Base-by-base conservation (phyloP, 1,140 invertebrate species). In the Stenopsyche tienmushanensis region DNA sequence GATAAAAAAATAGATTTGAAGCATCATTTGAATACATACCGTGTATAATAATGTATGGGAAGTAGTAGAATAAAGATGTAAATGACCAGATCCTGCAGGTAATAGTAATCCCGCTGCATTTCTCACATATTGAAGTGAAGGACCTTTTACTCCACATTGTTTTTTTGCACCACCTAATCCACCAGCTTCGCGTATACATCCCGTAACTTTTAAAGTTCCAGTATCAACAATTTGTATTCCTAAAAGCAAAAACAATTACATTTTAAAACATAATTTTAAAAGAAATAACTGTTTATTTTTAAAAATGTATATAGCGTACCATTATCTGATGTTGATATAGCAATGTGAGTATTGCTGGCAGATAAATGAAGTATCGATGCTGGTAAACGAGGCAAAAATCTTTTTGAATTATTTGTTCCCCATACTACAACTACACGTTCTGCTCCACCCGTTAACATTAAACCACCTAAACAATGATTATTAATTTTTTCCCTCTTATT, bases 341-440 rank as follows among this genome's bases (percentile, higher is more conserved):
- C 78, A 58, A 79, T 68, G 66, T 79, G 73, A 9, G 71, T 70
- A 54, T 73, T 75, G 54, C 74, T 77, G 2, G 73, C 71, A 25
- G 78, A 70, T 17, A 81, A 75, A 63, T 73, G 78, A 66, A 75
- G 72, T 9, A 80, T 69, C 23, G 76, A 70, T 25, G 77, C 78
- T 0, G 80, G 80, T 7, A 81, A 65, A 5, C 80, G 72, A 3
- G 78, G 78, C 18, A 81, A 75, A 24, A 78, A 79, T n/a, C 62
- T 66, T 47, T 76, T 77, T 18, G 78, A 72, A 23, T 74, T 69
- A 9, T 75, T 74, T 15, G 75, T 42, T 2, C 75, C 77, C 80
- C 78, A 81, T 62, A 79, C 80, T 0, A 81, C 77, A 24, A 80
- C 65, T 0, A 80, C 78, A 58, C 76, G 75, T 59, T 81, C 80